Percentiles rank a stretch among this genome's conserved stretches.
These are phyloP conservation scores for Nyctibius grandis DNA, from an alignment of 2,797 vertebrate genomes.

Conservation along the genomic window DNA sequence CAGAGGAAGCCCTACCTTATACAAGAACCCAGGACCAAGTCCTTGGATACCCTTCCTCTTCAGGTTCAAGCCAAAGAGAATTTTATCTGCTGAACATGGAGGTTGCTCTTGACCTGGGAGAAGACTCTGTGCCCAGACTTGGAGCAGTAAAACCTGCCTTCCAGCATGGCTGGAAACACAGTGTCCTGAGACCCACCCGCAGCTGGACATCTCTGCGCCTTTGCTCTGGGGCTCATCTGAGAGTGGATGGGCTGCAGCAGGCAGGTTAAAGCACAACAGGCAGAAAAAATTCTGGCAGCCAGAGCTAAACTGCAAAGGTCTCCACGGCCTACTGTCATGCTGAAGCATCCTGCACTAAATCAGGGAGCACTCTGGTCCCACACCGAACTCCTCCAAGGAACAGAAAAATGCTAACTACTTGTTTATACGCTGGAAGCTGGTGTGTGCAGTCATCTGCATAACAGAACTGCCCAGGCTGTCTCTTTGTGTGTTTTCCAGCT, in stretches of 20 bases:
- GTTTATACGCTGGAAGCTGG: constrained; percentile 53
- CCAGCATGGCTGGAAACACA: fast-evolving
- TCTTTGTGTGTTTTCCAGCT: constrained; percentile 67
- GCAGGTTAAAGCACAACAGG: not conserved
- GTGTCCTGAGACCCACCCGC: not conserved
- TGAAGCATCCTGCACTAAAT: not conserved
- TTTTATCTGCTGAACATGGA: not conserved
- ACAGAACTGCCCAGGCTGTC: constrained; percentile 61
- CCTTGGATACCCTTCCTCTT: not conserved
- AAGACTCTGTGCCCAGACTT: not conserved
- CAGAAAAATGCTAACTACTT: constrained; percentile 63
- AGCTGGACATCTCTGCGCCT: not conserved
- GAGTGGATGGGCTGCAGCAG: not conserved
- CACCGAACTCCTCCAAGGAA: constrained; percentile 3
- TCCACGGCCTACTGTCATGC: not conserved
- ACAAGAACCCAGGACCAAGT: not conserved
- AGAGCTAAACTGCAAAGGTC: not conserved
- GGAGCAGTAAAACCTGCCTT: not conserved
- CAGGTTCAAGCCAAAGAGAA: not conserved
- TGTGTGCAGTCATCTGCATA: constrained; percentile 63
- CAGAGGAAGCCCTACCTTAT: not conserved
- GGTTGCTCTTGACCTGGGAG: not conserved
- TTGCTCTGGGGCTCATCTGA: not conserved
- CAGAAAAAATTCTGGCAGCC: not conserved
- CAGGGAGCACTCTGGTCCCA: not conserved